Percentiles rank a stretch among this genome's conserved stretches.
Evolutionary conservation across 1,140 invertebrate species (phyloP).

Genomic region (Pogonomyrmex barbatus): DNA sequence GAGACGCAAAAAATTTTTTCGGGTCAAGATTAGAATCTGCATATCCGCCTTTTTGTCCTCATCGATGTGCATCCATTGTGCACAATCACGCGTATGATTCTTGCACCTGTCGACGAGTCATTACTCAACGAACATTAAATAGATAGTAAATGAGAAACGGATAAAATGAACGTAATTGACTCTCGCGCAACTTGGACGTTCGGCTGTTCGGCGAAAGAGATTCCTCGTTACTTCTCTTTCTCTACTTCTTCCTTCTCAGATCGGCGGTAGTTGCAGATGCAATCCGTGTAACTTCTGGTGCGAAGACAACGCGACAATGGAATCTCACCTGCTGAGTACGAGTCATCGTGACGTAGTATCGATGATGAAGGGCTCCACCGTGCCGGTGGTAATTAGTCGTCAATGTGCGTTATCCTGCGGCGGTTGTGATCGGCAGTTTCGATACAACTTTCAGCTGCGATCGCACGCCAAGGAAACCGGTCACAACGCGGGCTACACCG

Average conservation of each 20-base stretch:
- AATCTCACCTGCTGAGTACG: conserved; percentile 89
- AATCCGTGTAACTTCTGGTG: conserved; percentile 91
- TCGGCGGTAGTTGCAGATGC: conserved; percentile 90
- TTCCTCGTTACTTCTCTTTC: not conserved
- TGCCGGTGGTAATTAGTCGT: conserved; percentile 92
- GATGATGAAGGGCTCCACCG: conserved; percentile 90
- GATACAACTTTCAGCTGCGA: conserved; percentile 90
- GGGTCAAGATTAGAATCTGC: not conserved
- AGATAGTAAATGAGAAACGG: not conserved
- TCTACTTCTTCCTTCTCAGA: conserved; percentile 48
- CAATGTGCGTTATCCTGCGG: conserved; percentile 88
- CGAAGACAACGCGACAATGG: conserved; percentile 89
- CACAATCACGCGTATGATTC: conserved; percentile 4
- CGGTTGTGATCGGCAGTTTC: conserved; percentile 88
- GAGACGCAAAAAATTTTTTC: not conserved
- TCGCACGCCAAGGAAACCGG: conserved; percentile 87
- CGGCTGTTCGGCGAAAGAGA: no score
- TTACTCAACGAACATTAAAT: not conserved
- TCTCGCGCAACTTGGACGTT: not conserved
- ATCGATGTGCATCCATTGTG: not conserved
- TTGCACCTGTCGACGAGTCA: conserved; percentile 8
- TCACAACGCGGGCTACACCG: conserved; percentile 85
- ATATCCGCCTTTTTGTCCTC: not conserved
- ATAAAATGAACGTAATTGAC: not conserved
- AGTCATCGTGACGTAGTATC: conserved; percentile 90